Percentiles rank a stretch among this genome's conserved stretches.
Conservation (phyloP, 1,140 invertebrate genomes). For the Berghia stephanieae region DNA sequence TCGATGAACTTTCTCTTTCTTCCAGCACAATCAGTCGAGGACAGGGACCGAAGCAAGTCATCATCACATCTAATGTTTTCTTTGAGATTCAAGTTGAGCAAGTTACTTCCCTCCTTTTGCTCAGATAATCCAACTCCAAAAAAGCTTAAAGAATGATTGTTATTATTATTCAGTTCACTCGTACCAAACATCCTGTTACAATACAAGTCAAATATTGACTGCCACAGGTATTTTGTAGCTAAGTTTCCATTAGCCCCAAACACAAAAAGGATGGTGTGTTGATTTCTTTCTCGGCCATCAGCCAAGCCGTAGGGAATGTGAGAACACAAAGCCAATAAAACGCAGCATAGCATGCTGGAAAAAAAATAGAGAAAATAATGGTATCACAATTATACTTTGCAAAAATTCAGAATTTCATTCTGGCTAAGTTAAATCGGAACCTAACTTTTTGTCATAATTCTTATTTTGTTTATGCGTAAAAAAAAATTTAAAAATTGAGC, state of each 20-base stretch:
- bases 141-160: constrained; percentile 50
- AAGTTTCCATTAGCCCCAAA: constrained; percentile 58
- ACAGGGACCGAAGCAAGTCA: neutral
- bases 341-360: too few species aligned
- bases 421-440: too few species aligned
- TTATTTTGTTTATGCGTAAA: too few species aligned
- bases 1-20: constrained; percentile 40
- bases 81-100: constrained; percentile 39
- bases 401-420: too few species aligned
- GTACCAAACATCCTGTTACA: neutral
- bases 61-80: constrained; percentile 38
- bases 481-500: too few species aligned
- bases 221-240: constrained; percentile 61
- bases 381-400: too few species aligned
- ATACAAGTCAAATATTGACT: constrained; percentile 54
- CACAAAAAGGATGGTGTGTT: constrained; percentile 49
- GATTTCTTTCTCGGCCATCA: neutral
- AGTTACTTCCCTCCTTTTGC: constrained; percentile 36
- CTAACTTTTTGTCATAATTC: too few species aligned
- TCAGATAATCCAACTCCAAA: constrained; percentile 42
- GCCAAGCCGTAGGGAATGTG: neutral
- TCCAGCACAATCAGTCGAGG: constrained; percentile 30
- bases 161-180: neutral
- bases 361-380: too few species aligned
- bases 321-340: neutral